phyloP scores from a whole-genome alignment of 2,113 vertebrate genomes.

The Clarias gariepinus region DNA sequence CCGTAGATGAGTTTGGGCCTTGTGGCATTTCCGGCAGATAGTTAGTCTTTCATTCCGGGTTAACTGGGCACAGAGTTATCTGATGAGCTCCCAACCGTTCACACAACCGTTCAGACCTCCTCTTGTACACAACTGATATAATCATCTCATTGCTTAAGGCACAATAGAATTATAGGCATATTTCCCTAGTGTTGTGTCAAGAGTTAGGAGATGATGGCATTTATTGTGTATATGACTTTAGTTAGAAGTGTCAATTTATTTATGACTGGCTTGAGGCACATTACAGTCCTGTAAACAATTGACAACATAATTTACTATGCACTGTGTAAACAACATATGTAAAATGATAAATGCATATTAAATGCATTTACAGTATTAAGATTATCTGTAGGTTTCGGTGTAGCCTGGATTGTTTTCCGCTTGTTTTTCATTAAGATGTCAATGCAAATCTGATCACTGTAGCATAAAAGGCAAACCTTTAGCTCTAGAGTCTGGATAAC shows the following conservation, averaged over 20 bases:
- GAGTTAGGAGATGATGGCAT: neutral
- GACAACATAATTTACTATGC: neutral
- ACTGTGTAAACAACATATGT: neutral
- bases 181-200: neutral
- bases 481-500: neutral
- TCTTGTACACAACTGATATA: conserved; percentile 37
- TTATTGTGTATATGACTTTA: conserved; percentile 16
- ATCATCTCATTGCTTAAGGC: conserved; percentile 18
- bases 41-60: conserved; percentile 63
- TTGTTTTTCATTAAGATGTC: neutral
- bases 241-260: conserved; percentile 22
- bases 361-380: neutral
- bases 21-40: conserved; percentile 73
- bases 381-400: neutral
- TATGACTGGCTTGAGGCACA: conserved; percentile 29
- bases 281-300: neutral
- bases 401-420: neutral
- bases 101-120: conserved; percentile 36
- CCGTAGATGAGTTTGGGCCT: conserved; percentile 53
- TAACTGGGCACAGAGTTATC: conserved; percentile 59
- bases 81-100: conserved; percentile 58
- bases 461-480: neutral
- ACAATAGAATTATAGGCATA: neutral
- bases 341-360: neutral
- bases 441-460: neutral